Base-by-base conservation (phyloP, 2,797 vertebrate genomes). In the Dipus sagitta region DNA sequence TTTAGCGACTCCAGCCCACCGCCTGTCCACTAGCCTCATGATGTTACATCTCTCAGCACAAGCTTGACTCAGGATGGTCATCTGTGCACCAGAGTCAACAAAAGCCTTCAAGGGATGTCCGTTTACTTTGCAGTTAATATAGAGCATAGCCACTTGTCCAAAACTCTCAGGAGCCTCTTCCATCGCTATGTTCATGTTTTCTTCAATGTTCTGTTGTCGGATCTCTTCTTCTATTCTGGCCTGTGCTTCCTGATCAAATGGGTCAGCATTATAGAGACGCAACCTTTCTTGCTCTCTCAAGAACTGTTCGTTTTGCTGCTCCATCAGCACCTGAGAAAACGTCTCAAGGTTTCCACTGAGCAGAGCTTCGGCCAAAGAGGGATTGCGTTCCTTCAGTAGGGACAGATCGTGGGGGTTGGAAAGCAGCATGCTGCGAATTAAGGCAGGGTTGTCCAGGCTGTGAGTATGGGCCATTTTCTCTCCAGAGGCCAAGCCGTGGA, bases 171-270 rank as follows among this genome's bases (percentile, higher is more conserved):
- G 99, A 0, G 99, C 99, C 97, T 99, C 99, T 95, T 99, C 99
- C 99, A 99, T 99, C 0, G 99, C 99, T 94, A 99, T 99, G 0
- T 99, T 99, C 99, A 99, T 99, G 95, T 99, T 99, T 97, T 99
- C 99, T 96, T 99, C 99, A 32, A 99, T 99, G 95, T 99, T 99
- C 95, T 99, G 99, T 97, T 99, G 99, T 97, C 99, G 99, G 96
- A 99, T 99, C 93, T 99, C 99, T 97, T 99, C 99, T 94, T 99
- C 99, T 92, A 99, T 99, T 97, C 99, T 99, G 93, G 99, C 99
- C 97, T 99, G 99, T 10, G 99, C 99, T 20, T 99, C 99, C 15
- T 99, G 97, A 97, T 99, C 99, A 92, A 99, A 99, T 0, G 99
- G 99, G 96, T 99, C 99, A 0, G 99, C 98, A 0, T 99, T 99